phyloP scores from a whole-genome alignment of 2,888 invertebrate genomes.

The Ctena decussata region DNA sequence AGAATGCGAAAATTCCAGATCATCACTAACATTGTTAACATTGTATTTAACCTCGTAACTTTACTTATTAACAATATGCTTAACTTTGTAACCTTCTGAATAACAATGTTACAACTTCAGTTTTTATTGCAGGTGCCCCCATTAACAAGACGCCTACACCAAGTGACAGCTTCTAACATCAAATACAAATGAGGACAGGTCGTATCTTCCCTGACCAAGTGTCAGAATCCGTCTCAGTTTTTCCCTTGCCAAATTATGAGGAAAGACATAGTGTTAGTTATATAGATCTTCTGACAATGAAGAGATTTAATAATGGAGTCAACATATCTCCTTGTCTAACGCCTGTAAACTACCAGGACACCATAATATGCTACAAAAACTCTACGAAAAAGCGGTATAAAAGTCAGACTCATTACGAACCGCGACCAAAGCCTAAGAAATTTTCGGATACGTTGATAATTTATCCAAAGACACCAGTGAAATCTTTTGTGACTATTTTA shows the following conservation, averaged over 20 bases:
- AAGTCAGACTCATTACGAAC: constrained; percentile 78
- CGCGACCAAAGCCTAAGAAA: constrained; percentile 73
- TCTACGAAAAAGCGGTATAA: constrained; percentile 76
- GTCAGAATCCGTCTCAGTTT: constrained; percentile 76
- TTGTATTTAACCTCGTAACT: too few species aligned
- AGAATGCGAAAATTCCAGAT: too few species aligned
- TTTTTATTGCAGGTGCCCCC: background rate
- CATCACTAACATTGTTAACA: too few species aligned
- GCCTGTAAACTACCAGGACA: constrained; percentile 75
- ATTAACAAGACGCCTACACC: background rate
- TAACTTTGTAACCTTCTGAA: too few species aligned
- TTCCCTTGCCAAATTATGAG: constrained; percentile 73
- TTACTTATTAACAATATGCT: too few species aligned
- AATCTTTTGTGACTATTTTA: constrained; percentile 74
- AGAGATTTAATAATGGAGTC: constrained; percentile 76
- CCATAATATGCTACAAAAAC: constrained; percentile 74
- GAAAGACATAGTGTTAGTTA: constrained; percentile 71
- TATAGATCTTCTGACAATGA: constrained; percentile 72
- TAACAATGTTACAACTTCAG: too few species aligned
- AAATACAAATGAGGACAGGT: background rate
- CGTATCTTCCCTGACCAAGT: constrained; percentile 62
- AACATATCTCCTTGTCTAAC: constrained; percentile 73
- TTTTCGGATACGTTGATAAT: constrained; percentile 78
- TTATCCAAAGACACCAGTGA: constrained; percentile 73
- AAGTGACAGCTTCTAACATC: background rate